Conservation (phyloP, 2,113 vertebrate genomes). For the Scomber scombrus region DNA sequence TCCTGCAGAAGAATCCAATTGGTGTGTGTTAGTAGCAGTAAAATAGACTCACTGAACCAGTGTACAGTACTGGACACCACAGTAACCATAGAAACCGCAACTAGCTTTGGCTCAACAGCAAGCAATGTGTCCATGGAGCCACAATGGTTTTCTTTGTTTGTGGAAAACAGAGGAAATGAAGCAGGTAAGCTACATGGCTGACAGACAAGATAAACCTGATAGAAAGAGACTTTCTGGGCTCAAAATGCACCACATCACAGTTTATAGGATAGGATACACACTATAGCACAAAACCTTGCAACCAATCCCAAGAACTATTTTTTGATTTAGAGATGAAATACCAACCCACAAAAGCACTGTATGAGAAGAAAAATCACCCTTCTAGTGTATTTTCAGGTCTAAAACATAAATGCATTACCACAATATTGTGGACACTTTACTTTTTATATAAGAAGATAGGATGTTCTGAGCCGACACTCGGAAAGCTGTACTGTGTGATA, state of each 20-base stretch:
- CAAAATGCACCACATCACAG: not conserved
- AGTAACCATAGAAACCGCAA: conserved; percentile 22
- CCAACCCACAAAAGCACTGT: no score
- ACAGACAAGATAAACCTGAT: conserved; percentile 9
- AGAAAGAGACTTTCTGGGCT: not conserved
- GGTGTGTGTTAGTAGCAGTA: conserved; percentile 7
- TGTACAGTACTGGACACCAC: conserved; percentile 35
- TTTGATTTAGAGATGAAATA: no score
- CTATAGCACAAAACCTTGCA: no score
- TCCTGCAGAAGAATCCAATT: conserved; percentile 81
- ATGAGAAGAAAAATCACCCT: no score
- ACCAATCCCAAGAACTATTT: no score
- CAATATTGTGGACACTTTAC: not conserved
- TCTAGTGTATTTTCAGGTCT: no score
- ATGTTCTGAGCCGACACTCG: not conserved
- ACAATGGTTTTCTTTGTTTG: conserved; percentile 52
- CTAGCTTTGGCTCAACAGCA: conserved; percentile 19
- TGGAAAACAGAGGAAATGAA: conserved; percentile 16
- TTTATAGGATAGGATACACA: not conserved
- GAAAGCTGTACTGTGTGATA: not conserved
- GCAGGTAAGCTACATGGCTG: conserved; percentile 20
- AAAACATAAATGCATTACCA: not conserved
- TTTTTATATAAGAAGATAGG: no score
- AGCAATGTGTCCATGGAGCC: conserved; percentile 1
- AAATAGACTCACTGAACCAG: conserved; percentile 20